Evolutionary conservation across 2,113 vertebrate species (phyloP).

Genomic region (Lagenorhynchus albirostris): DNA sequence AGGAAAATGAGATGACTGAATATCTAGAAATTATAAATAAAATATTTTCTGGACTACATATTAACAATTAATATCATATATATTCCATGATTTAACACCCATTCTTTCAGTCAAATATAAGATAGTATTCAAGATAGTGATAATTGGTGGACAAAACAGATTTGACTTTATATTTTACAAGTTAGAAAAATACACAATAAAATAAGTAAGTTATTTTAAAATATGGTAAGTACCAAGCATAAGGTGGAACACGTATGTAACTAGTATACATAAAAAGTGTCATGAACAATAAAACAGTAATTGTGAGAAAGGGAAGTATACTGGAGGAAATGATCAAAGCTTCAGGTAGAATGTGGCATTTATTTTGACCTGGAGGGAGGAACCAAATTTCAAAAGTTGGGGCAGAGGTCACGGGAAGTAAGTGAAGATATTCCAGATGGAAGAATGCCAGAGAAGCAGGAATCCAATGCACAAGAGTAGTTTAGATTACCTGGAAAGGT

Average conservation of each 20-base stretch:
- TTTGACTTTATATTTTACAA: neutral
- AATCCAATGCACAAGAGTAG: no score
- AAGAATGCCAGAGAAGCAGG: neutral
- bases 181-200: neutral
- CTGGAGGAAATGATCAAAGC: neutral
- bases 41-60: neutral
- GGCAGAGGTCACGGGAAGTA: rapidly evolving
- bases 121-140: neutral
- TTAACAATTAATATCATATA: neutral
- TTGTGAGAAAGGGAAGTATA: neutral
- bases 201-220: neutral
- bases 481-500: neutral
- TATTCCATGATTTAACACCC: neutral
- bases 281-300: neutral
- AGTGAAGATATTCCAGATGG: neutral
- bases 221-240: neutral
- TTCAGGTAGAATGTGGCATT: neutral
- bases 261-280: neutral
- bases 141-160: neutral
- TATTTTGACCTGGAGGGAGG: neutral
- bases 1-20: neutral
- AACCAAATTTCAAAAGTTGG: neutral
- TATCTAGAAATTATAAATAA: neutral
- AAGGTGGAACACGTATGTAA: neutral
- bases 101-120: neutral